These are phyloP conservation scores for Trochalopteron elliotii DNA, from an alignment of 2,113 vertebrate species.

Conservation along the genomic window DNA sequence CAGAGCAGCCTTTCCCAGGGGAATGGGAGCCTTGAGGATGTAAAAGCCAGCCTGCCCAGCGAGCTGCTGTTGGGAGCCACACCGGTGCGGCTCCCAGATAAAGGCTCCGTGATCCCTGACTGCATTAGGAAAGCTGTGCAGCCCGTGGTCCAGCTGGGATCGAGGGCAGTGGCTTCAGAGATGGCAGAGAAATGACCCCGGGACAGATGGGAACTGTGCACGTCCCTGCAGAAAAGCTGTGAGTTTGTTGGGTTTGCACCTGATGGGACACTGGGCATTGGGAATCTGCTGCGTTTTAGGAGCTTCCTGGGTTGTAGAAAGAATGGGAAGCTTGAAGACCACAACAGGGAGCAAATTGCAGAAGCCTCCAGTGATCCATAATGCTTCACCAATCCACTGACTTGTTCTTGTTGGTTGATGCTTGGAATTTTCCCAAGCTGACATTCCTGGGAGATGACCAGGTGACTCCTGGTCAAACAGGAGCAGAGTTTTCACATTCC, in stretches of 20 bases:
- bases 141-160: not conserved
- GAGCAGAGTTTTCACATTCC: fast-evolving
- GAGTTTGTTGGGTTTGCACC: not conserved
- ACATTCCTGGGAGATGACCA: not conserved
- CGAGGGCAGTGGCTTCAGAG: fast-evolving
- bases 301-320: not conserved
- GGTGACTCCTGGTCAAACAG: not conserved
- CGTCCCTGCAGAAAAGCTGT: not conserved
- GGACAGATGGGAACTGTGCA: fast-evolving
- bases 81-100: fast-evolving
- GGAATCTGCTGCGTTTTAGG: not conserved
- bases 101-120: not conserved
- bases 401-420: not conserved
- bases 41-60: fast-evolving
- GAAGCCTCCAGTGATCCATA: not conserved
- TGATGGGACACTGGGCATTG: not conserved
- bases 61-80: fast-evolving
- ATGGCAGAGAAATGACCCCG: fast-evolving
- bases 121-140: not conserved
- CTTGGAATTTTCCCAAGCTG: not conserved
- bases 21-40: fast-evolving
- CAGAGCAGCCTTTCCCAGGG: not conserved
- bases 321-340: not conserved
- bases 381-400: not conserved
- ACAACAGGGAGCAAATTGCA: not conserved